phyloP scores from a whole-genome alignment of 2,888 invertebrate species.

The Clistopyga incitator region DNA sequence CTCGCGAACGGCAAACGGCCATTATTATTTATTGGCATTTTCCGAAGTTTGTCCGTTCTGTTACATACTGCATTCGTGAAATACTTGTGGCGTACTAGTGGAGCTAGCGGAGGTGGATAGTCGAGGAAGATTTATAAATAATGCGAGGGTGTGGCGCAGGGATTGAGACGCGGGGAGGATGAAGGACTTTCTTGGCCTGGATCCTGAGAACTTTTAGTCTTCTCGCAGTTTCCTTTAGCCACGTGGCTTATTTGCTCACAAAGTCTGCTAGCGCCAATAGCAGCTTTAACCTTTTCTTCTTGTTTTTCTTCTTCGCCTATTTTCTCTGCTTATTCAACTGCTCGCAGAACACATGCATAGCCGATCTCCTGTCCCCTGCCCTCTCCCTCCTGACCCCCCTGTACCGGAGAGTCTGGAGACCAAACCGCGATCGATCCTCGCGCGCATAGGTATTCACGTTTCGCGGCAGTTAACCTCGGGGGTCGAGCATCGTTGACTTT shows the following conservation, averaged over 20 bases:
- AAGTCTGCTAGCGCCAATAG: conserved; percentile 1
- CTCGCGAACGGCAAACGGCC: neutral
- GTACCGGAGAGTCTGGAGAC: conserved; percentile 28
- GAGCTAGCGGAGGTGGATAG: neutral
- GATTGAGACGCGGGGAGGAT: neutral
- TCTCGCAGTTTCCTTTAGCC: conserved; percentile 7
- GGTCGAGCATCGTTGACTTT: conserved; percentile 66
- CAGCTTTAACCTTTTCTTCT: neutral
- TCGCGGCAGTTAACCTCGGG: conserved; percentile 57
- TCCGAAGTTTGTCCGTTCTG: conserved; percentile 1
- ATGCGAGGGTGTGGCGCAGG: conserved; percentile 15
- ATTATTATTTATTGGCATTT: conserved; percentile 38
- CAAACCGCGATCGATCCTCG: conserved; percentile 62
- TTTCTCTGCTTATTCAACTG: conserved; percentile 11
- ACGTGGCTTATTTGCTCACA: conserved; percentile 31
- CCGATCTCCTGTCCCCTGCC: too few relatives aligned
- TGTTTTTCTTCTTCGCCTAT: neutral
- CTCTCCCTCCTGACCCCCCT: neutral
- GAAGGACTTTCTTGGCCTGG: conserved; percentile 31
- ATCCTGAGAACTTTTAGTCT: conserved; percentile 22
- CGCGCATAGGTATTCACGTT: conserved; percentile 40
- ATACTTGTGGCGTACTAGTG: neutral
- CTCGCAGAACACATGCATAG: conserved; percentile 51
- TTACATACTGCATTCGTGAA: neutral
- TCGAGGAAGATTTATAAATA: conserved; percentile 35